phyloP scores from a whole-genome alignment of 2,113 vertebrate species.

The Heterochromis multidens region DNA sequence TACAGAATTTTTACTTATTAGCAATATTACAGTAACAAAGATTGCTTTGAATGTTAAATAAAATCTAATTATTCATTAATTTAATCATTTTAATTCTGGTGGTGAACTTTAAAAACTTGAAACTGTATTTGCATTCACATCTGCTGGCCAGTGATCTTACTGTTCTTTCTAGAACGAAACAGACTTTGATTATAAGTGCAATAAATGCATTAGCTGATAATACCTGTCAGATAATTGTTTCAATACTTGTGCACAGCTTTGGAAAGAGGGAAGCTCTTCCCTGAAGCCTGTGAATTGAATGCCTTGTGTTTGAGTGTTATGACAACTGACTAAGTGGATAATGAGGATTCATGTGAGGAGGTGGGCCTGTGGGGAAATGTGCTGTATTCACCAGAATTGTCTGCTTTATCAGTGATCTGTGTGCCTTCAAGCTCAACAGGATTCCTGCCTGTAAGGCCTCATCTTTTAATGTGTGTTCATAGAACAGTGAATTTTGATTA shows the following conservation, averaged over 20 bases:
- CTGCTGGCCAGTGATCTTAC: not conserved
- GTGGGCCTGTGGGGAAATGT: not conserved
- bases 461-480: not conserved
- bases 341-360: slow-evolving; percentile 9
- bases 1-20: not conserved
- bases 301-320: slow-evolving; percentile 1
- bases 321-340: slow-evolving; percentile 2
- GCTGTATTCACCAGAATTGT: not conserved
- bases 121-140: not conserved
- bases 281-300: not conserved
- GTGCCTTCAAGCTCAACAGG: not conserved
- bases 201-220: not conserved
- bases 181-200: not conserved
- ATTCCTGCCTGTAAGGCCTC: not conserved
- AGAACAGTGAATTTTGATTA: not conserved
- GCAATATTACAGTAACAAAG: no score
- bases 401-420: slow-evolving; percentile 8
- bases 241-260: not conserved
- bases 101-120: not conserved
- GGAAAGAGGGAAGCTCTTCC: not conserved
- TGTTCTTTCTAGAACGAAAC: not conserved
- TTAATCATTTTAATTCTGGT: not conserved
- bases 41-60: no score
- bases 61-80: not conserved
- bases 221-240: not conserved